Conservation (phyloP, 2,797 vertebrate genomes). For the Cryptoblepharus egeriae region DNA sequence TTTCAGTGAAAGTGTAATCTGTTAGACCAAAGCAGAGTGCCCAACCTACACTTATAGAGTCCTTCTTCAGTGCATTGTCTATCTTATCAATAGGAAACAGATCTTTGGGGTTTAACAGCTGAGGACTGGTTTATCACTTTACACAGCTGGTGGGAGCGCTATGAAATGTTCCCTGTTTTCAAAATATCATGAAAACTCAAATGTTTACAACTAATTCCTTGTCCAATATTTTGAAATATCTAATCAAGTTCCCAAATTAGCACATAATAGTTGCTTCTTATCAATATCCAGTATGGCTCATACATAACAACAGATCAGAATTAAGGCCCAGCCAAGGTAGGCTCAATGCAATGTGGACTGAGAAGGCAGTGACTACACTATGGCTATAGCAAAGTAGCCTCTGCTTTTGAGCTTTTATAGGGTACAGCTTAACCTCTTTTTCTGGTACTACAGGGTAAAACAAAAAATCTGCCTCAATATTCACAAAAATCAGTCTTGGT, state of each 20-base stretch:
- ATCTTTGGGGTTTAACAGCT: constrained; percentile 35
- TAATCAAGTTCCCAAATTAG: not conserved
- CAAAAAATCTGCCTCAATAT: not conserved
- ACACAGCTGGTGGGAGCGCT: constrained; percentile 15
- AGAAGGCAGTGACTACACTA: too few species aligned
- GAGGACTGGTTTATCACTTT: constrained; percentile 25
- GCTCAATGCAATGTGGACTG: too few species aligned
- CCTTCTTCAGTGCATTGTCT: constrained; percentile 14
- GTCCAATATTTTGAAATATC: not conserved
- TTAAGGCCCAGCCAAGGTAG: not conserved
- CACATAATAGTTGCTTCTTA: not conserved
- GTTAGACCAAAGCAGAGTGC: not conserved
- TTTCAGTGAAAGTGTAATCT: constrained; percentile 1
- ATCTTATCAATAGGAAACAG: constrained; percentile 35
- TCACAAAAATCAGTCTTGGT: not conserved
- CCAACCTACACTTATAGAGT: constrained; percentile 6
- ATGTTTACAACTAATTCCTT: not conserved
- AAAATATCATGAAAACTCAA: not conserved
- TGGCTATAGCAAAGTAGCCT: too few species aligned
- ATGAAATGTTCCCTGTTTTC: constrained; percentile 17
- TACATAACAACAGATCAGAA: not conserved
- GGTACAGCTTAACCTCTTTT: too few species aligned
- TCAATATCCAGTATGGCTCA: not conserved
- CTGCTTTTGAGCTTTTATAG: too few species aligned
- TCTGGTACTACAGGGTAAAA: not conserved